Evolutionary conservation across 2,888 invertebrate species (phyloP), one percentile per base, ranked within the genome.

Genomic region (Hypercompe scribonia): DNA sequence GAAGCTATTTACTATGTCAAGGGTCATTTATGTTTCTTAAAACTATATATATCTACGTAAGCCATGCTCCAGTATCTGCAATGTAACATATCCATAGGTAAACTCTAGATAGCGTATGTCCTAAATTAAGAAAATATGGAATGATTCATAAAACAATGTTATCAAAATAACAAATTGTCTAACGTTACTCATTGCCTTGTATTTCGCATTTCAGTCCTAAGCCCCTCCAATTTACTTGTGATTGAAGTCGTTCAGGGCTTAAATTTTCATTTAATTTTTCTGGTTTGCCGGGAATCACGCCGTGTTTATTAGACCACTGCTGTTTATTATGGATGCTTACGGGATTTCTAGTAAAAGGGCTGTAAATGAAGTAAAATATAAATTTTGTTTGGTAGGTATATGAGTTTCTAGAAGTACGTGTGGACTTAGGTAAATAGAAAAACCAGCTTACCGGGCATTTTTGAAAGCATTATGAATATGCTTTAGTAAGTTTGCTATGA

Each of bases 151-250:
- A 61, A 8, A 31, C 58, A 31, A 61, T 61, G 61, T 31, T 8
- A 61, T 61, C 31, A 61, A 31, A 31, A 18, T 61, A 61, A 61
- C 61, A 61, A 61, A 61, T 61, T 61, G 61, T 31, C 31, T 61
- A 18, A 31, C 61, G 31, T 61, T 31, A 61, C 31, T 61, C 61
- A 61, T 61, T 61, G 61, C 61, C 61, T 61, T 61, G 31, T 61
- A 31, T 61, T 61, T 61, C 31, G 31, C 31, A 61, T 61, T 61
- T 61, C 18, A 31, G 2, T 61, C 61, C 31, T 18, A 61, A 61
- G 61, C 61, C 31, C n/a, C 61, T 61, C 31, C 61, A 61, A 61
- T 61, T 61, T 61, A 61, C 61, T 61, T 61, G 31, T 61, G 61
- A 61, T 61, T 61, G 61, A 61, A 61, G 61, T 61, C 61, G 28